Percentiles rank a stretch among this genome's conserved stretches.
Evolutionary conservation across 2,113 vertebrate genomes (phyloP).

Genomic region (Calypte anna): DNA sequence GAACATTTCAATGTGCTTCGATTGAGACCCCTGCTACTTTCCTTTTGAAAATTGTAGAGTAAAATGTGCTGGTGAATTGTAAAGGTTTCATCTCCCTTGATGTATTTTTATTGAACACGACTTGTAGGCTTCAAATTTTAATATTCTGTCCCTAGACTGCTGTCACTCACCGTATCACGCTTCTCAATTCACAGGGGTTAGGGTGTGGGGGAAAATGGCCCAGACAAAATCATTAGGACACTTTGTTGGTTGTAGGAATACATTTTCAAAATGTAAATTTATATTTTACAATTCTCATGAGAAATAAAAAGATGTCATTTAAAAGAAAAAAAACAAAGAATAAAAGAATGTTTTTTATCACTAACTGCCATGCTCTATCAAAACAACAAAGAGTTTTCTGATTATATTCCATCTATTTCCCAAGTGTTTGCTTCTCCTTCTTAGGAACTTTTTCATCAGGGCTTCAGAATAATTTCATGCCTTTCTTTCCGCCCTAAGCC

Average conservation of each 20-base stretch:
- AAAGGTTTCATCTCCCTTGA: slow-evolving; percentile 71
- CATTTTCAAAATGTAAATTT: slow-evolving; percentile 6
- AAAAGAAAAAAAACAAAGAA: background rate
- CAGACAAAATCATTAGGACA: background rate
- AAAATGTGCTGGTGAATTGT: slow-evolving; percentile 66
- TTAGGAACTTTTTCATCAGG: slow-evolving; percentile 59
- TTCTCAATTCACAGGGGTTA: slow-evolving; percentile 12
- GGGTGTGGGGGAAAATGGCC: background rate
- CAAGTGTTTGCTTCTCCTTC: slow-evolving; percentile 20
- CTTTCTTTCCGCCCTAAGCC: slow-evolving; percentile 7
- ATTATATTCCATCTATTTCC: slow-evolving; percentile 54
- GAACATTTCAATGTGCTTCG: slow-evolving; percentile 57
- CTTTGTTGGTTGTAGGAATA: slow-evolving; percentile 14
- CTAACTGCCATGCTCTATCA: background rate
- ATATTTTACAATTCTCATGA: background rate
- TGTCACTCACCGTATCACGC: slow-evolving; percentile 58
- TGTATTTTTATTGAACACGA: slow-evolving; percentile 71
- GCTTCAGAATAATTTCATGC: slow-evolving; percentile 63
- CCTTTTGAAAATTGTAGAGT: slow-evolving; percentile 70
- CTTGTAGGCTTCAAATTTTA: slow-evolving; percentile 67
- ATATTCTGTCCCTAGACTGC: slow-evolving; percentile 59
- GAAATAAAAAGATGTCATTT: slow-evolving; percentile 1
- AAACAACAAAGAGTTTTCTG: background rate
- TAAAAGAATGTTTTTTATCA: background rate
- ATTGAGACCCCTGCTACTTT: slow-evolving; percentile 58